A percentile compares a stretch with the other conserved stretches of the same genome.
phyloP scores from a whole-genome alignment of 2,113 vertebrate species.

The Butorides virescens region DNA sequence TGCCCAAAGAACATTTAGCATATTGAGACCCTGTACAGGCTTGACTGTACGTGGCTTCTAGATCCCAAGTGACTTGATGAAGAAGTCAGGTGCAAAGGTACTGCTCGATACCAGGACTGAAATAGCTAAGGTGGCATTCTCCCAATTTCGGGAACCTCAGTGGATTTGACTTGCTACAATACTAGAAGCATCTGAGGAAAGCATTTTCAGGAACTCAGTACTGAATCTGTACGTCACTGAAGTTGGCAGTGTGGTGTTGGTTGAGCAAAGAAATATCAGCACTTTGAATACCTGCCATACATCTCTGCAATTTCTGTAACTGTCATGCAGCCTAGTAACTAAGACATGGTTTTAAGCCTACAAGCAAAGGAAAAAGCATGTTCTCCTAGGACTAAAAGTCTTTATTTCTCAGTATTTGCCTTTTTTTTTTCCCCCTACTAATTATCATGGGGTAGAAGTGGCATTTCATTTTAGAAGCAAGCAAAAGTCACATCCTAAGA shows the following conservation, averaged over 20 bases:
- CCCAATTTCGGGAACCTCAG: not conserved
- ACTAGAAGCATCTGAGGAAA: not conserved
- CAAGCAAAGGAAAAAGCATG: not conserved
- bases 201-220: not conserved
- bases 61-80: not conserved
- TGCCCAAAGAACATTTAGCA: not conserved
- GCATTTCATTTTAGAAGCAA: not conserved
- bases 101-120: not conserved
- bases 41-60: not conserved
- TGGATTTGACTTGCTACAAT: not conserved
- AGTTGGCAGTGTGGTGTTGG: accelerated
- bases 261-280: not conserved
- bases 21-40: not conserved
- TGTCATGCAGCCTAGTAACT: not conserved
- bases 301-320: not conserved
- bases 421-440: not conserved
- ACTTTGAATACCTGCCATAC: not conserved
- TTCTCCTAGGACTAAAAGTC: not conserved
- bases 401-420: not conserved
- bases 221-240: not conserved
- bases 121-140: not conserved
- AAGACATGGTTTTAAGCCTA: not conserved
- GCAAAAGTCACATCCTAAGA: not conserved
- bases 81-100: not conserved
- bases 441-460: not conserved